Evolutionary conservation across 2,113 vertebrate genomes (phyloP), one percentile per base, ranked within the genome.

Genomic region (Corythoichthys haematopterus): DNA sequence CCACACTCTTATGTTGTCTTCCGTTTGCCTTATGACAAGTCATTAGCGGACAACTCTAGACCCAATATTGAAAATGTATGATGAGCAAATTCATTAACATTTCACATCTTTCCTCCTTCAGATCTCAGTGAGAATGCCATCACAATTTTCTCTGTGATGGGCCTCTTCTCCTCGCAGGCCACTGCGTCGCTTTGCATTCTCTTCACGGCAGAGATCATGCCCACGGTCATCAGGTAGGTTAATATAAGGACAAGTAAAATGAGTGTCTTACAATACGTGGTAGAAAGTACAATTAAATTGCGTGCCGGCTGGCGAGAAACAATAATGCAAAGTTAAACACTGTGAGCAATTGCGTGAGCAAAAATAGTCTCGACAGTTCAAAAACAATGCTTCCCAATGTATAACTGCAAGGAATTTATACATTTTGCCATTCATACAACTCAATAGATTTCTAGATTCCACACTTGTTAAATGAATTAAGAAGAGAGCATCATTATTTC

Each of bases 141-240:
- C 82, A 93, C 91, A 0, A 90, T 94, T 6, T 95, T 96, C 83
- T 94, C 94, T 0, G 92, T 94, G 64, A 87, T 96, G 40, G 94
- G 94, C 4, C 91, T 96, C 47, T 94, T 95, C 85, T 92, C 93
- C 43, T 94, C 94, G 36, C 93, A 95, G 75, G 93, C 93, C 14
- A 92, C 93, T 0, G 91, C 93, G 13, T 92, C 91, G 15, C 92
- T 96, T 65, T 94, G 91, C 71, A 88, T 94, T 75, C 89, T 96
- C 72, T 94, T 96, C 70, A 93, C 94, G 16, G 90, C 93, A 1
- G 94, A 96, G 84, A 78, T 96, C 80, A 94, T 95, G 85, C 94
- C 94, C 55, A 96, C 94, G 57, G 74, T 94, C 63, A 92, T 96
- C 86, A 93, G 94, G 94, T 96, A 80, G 79, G 60, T 8, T 43